Conservation (phyloP, 2,113 vertebrate species). For the Propithecus coquereli region DNA sequence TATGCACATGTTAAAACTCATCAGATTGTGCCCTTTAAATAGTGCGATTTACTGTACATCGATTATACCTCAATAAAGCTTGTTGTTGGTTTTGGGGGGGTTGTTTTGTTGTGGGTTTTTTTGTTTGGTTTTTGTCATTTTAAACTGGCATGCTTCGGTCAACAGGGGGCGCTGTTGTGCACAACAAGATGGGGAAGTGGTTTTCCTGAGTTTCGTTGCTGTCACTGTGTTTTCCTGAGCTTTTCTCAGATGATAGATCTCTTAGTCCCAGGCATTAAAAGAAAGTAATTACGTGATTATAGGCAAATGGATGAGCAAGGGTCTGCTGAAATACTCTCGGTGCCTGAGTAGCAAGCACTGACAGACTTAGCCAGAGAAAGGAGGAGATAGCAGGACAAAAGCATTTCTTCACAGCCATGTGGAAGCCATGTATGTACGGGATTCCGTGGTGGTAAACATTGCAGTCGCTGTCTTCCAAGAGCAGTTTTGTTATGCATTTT, state of each 20-base stretch:
- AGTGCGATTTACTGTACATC: neutral
- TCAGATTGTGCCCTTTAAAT: neutral
- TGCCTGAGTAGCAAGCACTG: neutral
- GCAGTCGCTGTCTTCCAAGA: neutral
- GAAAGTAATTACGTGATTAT: constrained; percentile 28
- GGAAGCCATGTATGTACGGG: neutral
- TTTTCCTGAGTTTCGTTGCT: constrained; percentile 26
- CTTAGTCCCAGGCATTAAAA: constrained; percentile 27
- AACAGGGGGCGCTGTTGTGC: constrained; percentile 47
- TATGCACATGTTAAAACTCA: neutral
- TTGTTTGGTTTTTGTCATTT: neutral
- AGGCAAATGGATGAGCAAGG: neutral
- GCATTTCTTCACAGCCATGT: neutral
- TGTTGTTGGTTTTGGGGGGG: neutral
- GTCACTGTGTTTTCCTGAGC: neutral
- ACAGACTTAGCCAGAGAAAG: neutral
- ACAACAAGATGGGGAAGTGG: neutral
- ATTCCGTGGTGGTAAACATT: neutral
- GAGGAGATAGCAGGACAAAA: neutral
- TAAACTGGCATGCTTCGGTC: neutral
- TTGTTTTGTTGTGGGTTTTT: no score
- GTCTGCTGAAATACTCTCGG: neutral
- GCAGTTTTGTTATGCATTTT: neutral
- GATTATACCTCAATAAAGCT: neutral
- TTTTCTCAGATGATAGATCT: constrained; percentile 25